Conservation (phyloP, 2,113 vertebrate species). For the Lethenteron reissneri region DNA sequence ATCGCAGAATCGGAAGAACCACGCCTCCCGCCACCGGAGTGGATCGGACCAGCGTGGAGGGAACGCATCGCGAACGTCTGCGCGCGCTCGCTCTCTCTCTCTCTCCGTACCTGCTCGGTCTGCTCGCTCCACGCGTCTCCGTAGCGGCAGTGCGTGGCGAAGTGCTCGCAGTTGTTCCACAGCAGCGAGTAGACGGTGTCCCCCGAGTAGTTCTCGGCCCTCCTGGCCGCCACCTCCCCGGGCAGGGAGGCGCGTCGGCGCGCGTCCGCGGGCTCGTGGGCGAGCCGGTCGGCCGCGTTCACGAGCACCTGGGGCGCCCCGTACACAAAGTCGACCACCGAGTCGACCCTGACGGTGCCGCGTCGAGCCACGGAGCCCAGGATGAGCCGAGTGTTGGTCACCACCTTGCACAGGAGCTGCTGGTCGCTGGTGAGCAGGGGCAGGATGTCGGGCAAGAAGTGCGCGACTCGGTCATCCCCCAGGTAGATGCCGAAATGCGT, state of each 20-base stretch:
- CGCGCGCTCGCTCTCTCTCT: background rate
- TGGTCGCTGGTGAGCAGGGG: constrained; percentile 31
- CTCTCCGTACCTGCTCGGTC: constrained; percentile 45
- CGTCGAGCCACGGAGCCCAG: constrained; percentile 40
- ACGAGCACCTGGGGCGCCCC: constrained; percentile 41
- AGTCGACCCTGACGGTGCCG: constrained; percentile 61
- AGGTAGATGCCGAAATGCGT: constrained; percentile 74
- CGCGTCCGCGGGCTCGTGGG: constrained; percentile 37
- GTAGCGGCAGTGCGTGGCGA: constrained; percentile 64
- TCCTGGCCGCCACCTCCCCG: constrained; percentile 36
- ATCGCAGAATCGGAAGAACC: background rate
- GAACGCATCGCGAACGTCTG: background rate
- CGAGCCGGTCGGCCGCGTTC: constrained; percentile 39
- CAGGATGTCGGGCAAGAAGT: constrained; percentile 79
- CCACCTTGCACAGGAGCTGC: constrained; percentile 28
- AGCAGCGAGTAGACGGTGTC: constrained; percentile 49
- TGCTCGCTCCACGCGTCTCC: constrained; percentile 41
- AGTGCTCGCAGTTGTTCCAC: constrained; percentile 93
- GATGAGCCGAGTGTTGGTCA: constrained; percentile 64
- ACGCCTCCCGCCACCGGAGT: background rate
- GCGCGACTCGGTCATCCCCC: constrained; percentile 59
- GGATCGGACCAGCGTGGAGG: background rate
- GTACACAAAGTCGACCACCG: constrained; percentile 66
- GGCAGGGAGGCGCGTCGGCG: constrained; percentile 23
- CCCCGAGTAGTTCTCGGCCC: constrained; percentile 49